A percentile compares a stretch with the other conserved stretches of the same genome.
Conservation (phyloP, 2,113 vertebrate species). For the Scortum barcoo region DNA sequence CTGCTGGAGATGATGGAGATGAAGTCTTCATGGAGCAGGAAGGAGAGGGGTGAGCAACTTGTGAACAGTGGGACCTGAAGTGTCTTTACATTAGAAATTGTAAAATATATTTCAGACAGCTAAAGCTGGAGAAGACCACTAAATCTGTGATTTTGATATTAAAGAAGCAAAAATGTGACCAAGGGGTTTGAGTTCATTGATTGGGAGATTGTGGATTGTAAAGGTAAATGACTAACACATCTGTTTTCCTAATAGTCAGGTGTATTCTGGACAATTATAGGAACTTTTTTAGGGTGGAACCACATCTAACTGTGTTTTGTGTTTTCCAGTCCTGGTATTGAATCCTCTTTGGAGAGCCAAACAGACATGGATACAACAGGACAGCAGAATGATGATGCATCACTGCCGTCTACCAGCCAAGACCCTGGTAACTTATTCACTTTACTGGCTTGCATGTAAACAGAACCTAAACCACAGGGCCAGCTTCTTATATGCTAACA, state of each 20-base stretch:
- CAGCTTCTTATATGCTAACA: neutral
- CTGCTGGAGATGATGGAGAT: slow-evolving; percentile 90
- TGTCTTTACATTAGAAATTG: neutral
- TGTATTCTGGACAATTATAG: neutral
- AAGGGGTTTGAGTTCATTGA: neutral
- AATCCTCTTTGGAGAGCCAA: slow-evolving; percentile 91
- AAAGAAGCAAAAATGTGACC: neutral
- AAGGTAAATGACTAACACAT: neutral
- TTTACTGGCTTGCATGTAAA: neutral
- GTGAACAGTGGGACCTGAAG: neutral
- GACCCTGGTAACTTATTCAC: slow-evolving; percentile 85
- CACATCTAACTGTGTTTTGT: neutral
- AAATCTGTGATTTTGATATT: no score
- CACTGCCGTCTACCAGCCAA: slow-evolving; percentile 95
- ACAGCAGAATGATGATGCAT: slow-evolving; percentile 90
- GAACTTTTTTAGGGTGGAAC: neutral
- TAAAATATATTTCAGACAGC: no score
- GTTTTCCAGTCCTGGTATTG: slow-evolving; percentile 81
- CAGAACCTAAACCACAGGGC: neutral
- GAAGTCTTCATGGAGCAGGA: slow-evolving; percentile 97
- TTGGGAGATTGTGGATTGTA: no score
- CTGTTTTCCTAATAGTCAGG: no score
- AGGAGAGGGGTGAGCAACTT: slow-evolving; percentile 88
- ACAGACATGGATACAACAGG: slow-evolving; percentile 89
- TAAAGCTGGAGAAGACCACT: neutral